Percentiles rank a stretch among this genome's conserved stretches.
Evolutionary conservation across 2,888 invertebrate genomes (phyloP).

Genomic region (Amphipyra tragopoginis): DNA sequence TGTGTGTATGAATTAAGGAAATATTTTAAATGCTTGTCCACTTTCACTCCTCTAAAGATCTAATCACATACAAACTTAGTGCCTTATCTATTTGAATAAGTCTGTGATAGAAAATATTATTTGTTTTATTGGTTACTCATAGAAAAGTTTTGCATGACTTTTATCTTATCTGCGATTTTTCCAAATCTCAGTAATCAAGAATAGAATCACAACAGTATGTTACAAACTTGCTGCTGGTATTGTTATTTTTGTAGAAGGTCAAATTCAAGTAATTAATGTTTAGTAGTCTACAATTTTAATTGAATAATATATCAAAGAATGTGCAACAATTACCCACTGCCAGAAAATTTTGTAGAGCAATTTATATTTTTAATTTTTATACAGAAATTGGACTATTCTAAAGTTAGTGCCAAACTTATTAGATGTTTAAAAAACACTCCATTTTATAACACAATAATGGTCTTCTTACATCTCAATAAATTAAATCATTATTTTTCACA

Average conservation of each 20-base stretch:
- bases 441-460: constrained; percentile 28
- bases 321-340: constrained; percentile 51
- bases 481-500: constrained; percentile 21
- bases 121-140: constrained; percentile 39
- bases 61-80: constrained; percentile 67
- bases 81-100: constrained; percentile 76
- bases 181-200: constrained; percentile 39
- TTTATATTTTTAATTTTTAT: constrained; percentile 36
- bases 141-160: constrained; percentile 30
- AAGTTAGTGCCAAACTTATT: constrained; percentile 66
- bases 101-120: constrained; percentile 73
- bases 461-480: constrained; percentile 10
- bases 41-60: constrained; percentile 57
- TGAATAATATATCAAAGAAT: constrained; percentile 36
- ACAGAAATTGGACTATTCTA: constrained; percentile 41
- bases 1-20: constrained; percentile 26
- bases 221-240: constrained; percentile 25
- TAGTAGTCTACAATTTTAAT: constrained; percentile 29
- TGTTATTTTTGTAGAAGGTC: constrained; percentile 51
- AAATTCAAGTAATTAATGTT: constrained; percentile 36
- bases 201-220: constrained; percentile 36
- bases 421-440: constrained; percentile 19
- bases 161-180: constrained; percentile 49
- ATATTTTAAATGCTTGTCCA: constrained; percentile 37
- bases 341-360: constrained; percentile 39